Percentiles rank a stretch among this genome's conserved stretches.
Conservation (phyloP, 2,888 invertebrate species). For the Cyrtodaria siliqua region DNA sequence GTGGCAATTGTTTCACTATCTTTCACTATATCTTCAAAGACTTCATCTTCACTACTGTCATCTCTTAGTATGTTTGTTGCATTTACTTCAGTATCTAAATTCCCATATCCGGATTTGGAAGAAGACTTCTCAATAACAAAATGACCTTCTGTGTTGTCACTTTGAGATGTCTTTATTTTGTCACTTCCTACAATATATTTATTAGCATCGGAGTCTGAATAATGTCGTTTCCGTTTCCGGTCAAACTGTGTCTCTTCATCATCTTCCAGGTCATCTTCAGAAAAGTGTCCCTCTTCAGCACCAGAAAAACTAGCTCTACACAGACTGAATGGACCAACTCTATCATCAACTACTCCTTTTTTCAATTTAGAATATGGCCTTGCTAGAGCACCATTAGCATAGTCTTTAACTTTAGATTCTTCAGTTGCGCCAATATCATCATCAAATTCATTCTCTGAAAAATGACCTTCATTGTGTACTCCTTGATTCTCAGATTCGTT, state of each 20-base stretch:
- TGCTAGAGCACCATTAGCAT: not conserved
- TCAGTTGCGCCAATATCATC: constrained; percentile 12
- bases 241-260: constrained; percentile 13
- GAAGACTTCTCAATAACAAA: constrained; percentile 41
- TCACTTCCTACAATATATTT: not conserved
- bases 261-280: constrained; percentile 37
- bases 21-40: constrained; percentile 1
- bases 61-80: not conserved
- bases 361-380: not conserved
- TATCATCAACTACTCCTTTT: constrained; percentile 19
- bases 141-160: constrained; percentile 50
- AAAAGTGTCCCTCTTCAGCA: constrained; percentile 36
- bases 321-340: constrained; percentile 29
- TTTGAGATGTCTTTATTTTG: constrained; percentile 15
- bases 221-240: constrained; percentile 32
- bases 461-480: constrained; percentile 34
- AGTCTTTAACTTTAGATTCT: not conserved
- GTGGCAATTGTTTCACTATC: not conserved
- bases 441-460: constrained; percentile 39
- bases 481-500: not conserved
- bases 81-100: not conserved
- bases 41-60: not conserved
- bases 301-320: constrained; percentile 26
- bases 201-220: constrained; percentile 51
- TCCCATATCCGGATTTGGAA: too few species aligned